Base-by-base conservation (phyloP, 2,113 vertebrate species). In the Oncorhynchus mykiss region DNA sequence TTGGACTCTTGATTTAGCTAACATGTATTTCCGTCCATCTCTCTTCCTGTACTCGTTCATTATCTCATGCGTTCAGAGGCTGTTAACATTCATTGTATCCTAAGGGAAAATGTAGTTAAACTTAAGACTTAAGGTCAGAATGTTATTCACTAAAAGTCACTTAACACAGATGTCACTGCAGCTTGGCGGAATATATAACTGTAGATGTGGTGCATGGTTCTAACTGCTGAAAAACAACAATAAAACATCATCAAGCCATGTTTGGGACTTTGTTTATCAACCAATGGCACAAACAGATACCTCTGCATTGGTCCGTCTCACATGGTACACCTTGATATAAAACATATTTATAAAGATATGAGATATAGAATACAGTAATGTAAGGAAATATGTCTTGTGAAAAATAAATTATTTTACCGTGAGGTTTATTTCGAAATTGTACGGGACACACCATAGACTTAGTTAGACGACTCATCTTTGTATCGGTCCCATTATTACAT, bases 151-250 rank as follows among this genome's bases (percentile, higher is more conserved):
- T 54, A 54, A 69, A 80, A 88, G 78, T 86, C 85, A 88, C 76
- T 80, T 71, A 81, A 86, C 81, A 86, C 82, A 86, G 39, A 86
- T 89, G 87, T 88, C 85, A 88, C 89, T 88, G 86, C 90, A 90
- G 89, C 86, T 95, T 94, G 87, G 86, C 92, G 89, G 89, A 89
- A 88, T 90, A 91, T 91, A 90, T 88, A 87, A 86, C 89, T 94
- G 92, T 93, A 91, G 85, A 94, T 88, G 82, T 87, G 93, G 93
- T 92, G 93, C 93, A 95, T 94, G 93, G 93, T 90, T 81, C 65
- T 90, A 89, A 92, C 93, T 93, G 95, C 94, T 95, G 93, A 88
- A 84, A 83, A 87, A 73, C 34, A 92, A 88, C 85, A 93, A 93
- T 91, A 93, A 86, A 91, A 87, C 71, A 66, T 90, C 78, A 89